Evolutionary conservation across 2,797 vertebrate genomes (phyloP).

Genomic region (Borostomias antarcticus): DNA sequence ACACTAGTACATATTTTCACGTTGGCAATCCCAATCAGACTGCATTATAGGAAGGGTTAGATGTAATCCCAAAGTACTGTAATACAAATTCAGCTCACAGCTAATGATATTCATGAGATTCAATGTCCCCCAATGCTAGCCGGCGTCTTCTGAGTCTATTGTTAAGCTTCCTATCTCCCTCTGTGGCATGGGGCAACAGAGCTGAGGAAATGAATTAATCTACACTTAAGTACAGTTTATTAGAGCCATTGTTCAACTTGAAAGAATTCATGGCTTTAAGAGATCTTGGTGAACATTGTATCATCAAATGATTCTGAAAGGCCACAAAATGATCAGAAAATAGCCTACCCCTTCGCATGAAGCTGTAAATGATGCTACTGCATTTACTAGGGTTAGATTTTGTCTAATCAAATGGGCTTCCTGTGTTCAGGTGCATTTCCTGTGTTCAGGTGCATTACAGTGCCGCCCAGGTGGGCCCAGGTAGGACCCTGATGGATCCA

Average conservation of each 20-base stretch:
- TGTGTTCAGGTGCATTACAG: no score
- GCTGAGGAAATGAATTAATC: slow-evolving; percentile 67
- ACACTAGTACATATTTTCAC: slow-evolving; percentile 68
- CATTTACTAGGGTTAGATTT: no score
- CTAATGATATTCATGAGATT: slow-evolving; percentile 78
- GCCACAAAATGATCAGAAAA: no score
- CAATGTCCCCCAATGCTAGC: slow-evolving; percentile 58
- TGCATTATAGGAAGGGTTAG: slow-evolving; percentile 67
- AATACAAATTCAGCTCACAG: slow-evolving; percentile 70
- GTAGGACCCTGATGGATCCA: no score
- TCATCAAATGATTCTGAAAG: background rate
- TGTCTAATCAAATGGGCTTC: no score
- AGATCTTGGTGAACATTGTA: background rate
- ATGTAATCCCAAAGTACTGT: slow-evolving; percentile 75
- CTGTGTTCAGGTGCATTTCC: no score
- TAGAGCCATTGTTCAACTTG: slow-evolving; percentile 35
- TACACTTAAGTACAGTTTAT: slow-evolving; percentile 34
- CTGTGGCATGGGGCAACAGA: slow-evolving; percentile 52
- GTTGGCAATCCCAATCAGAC: slow-evolving; percentile 69
- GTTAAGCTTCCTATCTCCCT: slow-evolving; percentile 60
- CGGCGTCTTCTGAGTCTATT: slow-evolving; percentile 66
- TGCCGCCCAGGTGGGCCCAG: no score
- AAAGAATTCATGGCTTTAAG: slow-evolving; percentile 10
- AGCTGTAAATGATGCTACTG: no score
- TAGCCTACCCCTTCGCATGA: no score